Conservation (phyloP, 1,140 invertebrate species). For the Drosophila parabipectinata region DNA sequence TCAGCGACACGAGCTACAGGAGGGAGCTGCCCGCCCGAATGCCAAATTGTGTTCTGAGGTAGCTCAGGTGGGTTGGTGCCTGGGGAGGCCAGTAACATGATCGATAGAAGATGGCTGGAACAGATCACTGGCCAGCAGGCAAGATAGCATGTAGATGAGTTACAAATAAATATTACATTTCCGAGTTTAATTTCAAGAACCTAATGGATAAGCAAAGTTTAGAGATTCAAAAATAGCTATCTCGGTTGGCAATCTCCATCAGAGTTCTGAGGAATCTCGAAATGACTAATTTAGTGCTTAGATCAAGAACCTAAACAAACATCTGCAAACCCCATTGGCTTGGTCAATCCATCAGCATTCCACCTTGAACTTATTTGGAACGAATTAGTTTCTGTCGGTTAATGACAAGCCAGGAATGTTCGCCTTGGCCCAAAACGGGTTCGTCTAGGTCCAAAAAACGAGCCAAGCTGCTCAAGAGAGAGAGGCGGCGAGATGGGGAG, state of each 20-base stretch:
- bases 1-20: constrained; percentile 63
- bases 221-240: not conserved
- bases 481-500: constrained; percentile 9
- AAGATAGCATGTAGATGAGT: not conserved
- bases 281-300: constrained; percentile 26
- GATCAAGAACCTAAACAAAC: constrained; percentile 17
- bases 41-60: constrained; percentile 34
- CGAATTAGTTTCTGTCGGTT: constrained; percentile 50
- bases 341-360: constrained; percentile 45
- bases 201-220: not conserved
- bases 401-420: constrained; percentile 43
- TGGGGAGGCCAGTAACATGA: constrained; percentile 22
- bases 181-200: no score
- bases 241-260: constrained; percentile 21
- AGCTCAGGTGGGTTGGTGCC: constrained; percentile 42
- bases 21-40: constrained; percentile 7
- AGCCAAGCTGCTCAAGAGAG: constrained; percentile 17
- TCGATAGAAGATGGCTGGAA: constrained; percentile 3
- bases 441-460: constrained; percentile 8
- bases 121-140: constrained; percentile 10
- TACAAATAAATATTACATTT: not conserved
- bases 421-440: constrained; percentile 14
- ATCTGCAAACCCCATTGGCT: constrained; percentile 26
- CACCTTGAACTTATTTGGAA: constrained; percentile 52
- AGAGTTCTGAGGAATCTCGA: not conserved